Evolutionary conservation across 2,888 invertebrate species (phyloP).

Genomic region (Pandemis heparana): DNA sequence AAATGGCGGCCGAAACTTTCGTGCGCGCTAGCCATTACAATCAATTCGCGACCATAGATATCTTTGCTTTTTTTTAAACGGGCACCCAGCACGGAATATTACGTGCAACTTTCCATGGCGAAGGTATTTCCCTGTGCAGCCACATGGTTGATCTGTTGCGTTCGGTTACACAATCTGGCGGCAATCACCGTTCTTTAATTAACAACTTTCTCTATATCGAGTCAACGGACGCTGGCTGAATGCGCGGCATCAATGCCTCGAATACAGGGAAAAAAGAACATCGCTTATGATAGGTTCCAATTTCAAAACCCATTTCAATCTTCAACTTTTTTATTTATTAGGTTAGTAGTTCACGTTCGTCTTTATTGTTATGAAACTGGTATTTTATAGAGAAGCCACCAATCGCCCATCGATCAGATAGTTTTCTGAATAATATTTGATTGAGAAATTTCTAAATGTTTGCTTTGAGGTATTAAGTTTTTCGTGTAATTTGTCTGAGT

Average conservation of each 20-base stretch:
- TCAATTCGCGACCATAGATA: constrained; percentile 30
- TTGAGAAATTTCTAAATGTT: not conserved
- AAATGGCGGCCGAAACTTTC: constrained; percentile 35
- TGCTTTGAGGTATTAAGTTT: constrained; percentile 18
- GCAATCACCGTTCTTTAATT: constrained; percentile 74
- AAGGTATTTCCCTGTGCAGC: constrained; percentile 64
- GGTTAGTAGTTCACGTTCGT: constrained; percentile 22
- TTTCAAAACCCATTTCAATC: constrained; percentile 35
- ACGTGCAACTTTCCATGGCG: constrained; percentile 52
- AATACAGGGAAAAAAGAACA: constrained; percentile 34
- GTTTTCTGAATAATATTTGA: not conserved
- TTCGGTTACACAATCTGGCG: constrained; percentile 73
- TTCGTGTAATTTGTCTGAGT: constrained; percentile 6
- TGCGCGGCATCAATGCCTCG: constrained; percentile 44
- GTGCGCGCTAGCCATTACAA: constrained; percentile 27
- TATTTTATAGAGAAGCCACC: not conserved
- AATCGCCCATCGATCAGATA: not conserved
- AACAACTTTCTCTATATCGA: constrained; percentile 78
- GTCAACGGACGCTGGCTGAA: constrained; percentile 71
- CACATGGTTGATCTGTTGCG: constrained; percentile 67
- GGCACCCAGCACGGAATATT: constrained; percentile 40
- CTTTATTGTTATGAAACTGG: constrained; percentile 11
- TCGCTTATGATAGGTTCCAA: constrained; percentile 34
- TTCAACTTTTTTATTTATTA: constrained; percentile 6
- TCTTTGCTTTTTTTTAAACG: constrained; percentile 35